Conservation (phyloP, 2,797 vertebrate genomes). For the Amazonetta brasiliensis region DNA sequence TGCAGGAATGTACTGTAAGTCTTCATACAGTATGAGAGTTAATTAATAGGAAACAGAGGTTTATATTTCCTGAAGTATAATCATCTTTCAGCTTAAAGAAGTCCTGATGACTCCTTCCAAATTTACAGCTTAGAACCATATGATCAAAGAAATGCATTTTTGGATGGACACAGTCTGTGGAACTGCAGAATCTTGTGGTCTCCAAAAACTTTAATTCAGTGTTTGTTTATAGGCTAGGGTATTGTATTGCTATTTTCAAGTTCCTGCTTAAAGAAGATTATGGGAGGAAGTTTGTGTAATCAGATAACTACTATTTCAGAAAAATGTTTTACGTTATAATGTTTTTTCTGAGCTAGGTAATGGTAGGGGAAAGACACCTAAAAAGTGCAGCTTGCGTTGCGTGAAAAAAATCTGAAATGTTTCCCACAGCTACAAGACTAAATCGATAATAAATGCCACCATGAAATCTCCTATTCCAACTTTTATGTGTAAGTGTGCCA, state of each 20-base stretch:
- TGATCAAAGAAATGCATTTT: not conserved
- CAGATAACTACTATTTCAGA: not conserved
- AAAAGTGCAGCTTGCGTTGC: not conserved
- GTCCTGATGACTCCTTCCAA: not conserved
- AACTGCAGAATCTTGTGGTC: not conserved
- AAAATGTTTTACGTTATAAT: not conserved
- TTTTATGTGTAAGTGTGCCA: not conserved
- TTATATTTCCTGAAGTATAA: not conserved
- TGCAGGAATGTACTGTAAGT: not conserved
- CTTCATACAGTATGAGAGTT: not conserved
- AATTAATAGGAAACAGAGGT: not conserved
- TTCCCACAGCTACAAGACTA: not conserved
- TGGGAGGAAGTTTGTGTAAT: not conserved
- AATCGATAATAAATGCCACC: not conserved
- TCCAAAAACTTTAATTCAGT: not conserved
- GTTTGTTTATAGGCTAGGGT: not conserved
- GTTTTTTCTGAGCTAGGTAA: not conserved
- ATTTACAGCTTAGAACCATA: not conserved
- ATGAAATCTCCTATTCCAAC: not conserved
- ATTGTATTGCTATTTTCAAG: not conserved
- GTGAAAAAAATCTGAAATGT: not conserved
- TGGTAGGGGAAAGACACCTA: not conserved
- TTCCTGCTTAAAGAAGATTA: not conserved
- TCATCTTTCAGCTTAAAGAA: not conserved
- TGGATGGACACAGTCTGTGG: rapidly evolving